Evolutionary conservation across 2,113 vertebrate species (phyloP).

Genomic region (Phylloscopus trochilus): DNA sequence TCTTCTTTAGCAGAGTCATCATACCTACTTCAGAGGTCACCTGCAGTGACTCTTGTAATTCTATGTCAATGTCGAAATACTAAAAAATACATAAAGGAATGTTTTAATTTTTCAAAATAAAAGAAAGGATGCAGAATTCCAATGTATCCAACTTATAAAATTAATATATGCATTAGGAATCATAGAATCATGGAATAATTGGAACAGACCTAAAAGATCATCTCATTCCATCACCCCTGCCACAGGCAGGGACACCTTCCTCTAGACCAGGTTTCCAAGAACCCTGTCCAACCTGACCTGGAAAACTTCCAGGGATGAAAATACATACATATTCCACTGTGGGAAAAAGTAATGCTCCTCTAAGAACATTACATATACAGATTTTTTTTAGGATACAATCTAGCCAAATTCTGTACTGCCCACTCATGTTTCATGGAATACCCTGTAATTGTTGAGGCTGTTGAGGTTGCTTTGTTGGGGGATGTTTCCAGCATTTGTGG

Average conservation of each 20-base stretch:
- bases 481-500: neutral
- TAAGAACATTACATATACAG: neutral
- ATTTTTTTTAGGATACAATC: neutral
- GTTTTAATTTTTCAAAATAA: neutral
- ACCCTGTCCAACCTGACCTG: neutral
- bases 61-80: neutral
- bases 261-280: neutral
- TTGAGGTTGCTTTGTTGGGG: neutral
- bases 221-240: no score
- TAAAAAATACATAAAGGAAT: neutral
- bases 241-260: no score
- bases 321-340: accelerated
- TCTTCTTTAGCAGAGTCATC: neutral
- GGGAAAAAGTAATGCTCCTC: neutral
- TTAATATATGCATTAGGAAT: neutral
- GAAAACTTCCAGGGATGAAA: neutral
- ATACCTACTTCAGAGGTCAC: neutral
- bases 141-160: neutral
- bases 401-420: neutral
- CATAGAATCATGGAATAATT: neutral
- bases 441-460: neutral
- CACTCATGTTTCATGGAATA: neutral
- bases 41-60: neutral
- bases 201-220: neutral
- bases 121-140: neutral